These are phyloP conservation scores for Sciurus niger DNA, from an alignment of 2,113 vertebrate genomes.

Conservation along the genomic window DNA sequence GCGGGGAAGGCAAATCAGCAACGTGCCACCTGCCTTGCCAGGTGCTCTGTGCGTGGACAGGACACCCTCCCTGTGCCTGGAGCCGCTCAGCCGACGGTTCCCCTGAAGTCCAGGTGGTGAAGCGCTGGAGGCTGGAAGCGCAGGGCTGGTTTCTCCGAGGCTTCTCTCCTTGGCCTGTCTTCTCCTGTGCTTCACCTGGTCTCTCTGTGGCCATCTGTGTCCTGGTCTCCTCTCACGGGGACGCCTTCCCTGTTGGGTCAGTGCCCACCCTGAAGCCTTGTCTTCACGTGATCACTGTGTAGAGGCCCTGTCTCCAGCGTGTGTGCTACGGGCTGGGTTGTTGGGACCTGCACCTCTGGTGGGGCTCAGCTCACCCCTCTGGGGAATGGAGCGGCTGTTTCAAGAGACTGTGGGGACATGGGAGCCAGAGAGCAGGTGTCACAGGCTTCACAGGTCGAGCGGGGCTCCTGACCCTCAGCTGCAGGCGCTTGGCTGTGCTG, in stretches of 20 bases:
- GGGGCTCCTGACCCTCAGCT: rapidly evolving
- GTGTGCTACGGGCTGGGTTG: rapidly evolving
- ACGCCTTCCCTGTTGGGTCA: rapidly evolving
- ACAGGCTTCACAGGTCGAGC: rapidly evolving
- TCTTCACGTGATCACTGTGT: too few relatives aligned
- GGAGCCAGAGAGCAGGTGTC: not conserved
- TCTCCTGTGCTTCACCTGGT: not conserved
- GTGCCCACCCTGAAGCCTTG: not conserved
- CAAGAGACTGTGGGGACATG: too few relatives aligned
- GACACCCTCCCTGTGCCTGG: rapidly evolving
- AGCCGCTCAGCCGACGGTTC: too few relatives aligned
- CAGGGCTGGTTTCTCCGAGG: not conserved
- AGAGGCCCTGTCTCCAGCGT: not conserved
- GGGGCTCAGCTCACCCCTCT: too few relatives aligned
- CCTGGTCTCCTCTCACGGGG: not conserved
- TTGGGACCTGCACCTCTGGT: too few relatives aligned
- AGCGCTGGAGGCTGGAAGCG: too few relatives aligned
- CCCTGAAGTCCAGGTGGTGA: too few relatives aligned
- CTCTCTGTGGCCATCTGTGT: not conserved
- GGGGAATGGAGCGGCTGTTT: too few relatives aligned
- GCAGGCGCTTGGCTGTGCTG: not conserved
- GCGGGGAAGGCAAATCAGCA: not conserved
- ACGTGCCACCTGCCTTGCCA: rapidly evolving
- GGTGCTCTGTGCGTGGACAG: rapidly evolving
- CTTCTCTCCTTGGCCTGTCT: too few relatives aligned